Conservation (phyloP, 2,888 invertebrate species). For the Leptothorax acervorum region DNA sequence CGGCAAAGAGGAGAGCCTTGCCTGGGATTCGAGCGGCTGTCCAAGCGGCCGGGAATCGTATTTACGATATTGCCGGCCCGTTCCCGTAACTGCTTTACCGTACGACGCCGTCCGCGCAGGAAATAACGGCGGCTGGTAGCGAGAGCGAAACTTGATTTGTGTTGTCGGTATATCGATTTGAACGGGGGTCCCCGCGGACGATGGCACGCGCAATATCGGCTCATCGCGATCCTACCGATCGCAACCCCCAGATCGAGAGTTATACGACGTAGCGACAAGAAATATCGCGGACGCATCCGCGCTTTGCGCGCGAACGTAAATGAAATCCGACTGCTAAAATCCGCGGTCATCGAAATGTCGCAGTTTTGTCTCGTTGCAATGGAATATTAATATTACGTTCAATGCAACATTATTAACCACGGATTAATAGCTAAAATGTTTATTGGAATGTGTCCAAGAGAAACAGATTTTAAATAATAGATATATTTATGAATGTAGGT, state of each 20-base stretch:
- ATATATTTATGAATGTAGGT: too few relatives aligned
- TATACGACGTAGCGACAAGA: not conserved
- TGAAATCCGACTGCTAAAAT: not conserved
- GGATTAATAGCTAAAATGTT: not conserved
- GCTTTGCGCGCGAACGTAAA: not conserved
- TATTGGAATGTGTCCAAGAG: not conserved
- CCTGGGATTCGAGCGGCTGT: conserved; percentile 68
- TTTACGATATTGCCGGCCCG: conserved; percentile 74
- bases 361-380: not conserved
- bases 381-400: not conserved
- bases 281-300: not conserved
- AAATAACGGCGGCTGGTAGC: conserved; percentile 62
- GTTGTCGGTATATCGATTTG: conserved; percentile 48
- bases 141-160: conserved; percentile 61
- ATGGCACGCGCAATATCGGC: not conserved
- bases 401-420: not conserved
- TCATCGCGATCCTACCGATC: not conserved
- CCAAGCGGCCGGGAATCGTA: conserved; percentile 70
- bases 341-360: not conserved
- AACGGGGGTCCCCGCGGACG: not conserved
- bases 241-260: not conserved
- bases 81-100: conserved; percentile 68
- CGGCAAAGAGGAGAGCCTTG: conserved; percentile 68
- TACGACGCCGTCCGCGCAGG: conserved; percentile 60
- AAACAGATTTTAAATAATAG: too few relatives aligned